These are phyloP conservation scores for Malurus elegans DNA, from an alignment of 2,113 vertebrate genomes.

Conservation along the genomic window DNA sequence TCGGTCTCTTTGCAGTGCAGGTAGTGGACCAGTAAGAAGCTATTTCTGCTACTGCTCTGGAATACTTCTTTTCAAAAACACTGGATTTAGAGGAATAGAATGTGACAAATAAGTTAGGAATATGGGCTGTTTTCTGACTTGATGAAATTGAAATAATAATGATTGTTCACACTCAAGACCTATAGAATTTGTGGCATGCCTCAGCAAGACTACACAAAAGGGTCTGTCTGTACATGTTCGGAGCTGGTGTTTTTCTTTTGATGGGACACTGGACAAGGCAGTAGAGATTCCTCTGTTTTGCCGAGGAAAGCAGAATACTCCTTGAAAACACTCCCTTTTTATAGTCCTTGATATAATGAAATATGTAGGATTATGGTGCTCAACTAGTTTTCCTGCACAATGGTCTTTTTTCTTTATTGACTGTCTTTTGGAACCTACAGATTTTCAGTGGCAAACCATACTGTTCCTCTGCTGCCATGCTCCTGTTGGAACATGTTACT, in stretches of 20 bases:
- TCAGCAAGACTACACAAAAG: background rate
- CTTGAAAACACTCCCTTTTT: background rate
- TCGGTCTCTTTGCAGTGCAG: background rate
- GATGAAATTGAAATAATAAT: background rate
- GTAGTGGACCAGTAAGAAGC: background rate
- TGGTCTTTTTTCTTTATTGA: background rate
- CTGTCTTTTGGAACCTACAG: background rate
- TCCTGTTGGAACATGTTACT: background rate
- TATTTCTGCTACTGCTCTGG: background rate
- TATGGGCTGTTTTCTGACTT: background rate
- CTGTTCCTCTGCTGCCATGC: background rate
- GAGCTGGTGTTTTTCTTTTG: background rate
- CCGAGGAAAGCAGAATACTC: background rate
- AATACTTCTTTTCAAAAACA: background rate
- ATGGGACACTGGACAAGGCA: background rate
- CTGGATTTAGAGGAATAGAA: background rate
- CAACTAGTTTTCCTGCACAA: background rate
- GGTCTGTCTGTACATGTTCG: background rate
- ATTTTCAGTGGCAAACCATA: background rate
- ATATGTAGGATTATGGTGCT: background rate
- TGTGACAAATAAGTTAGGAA: background rate
- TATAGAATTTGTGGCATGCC: background rate
- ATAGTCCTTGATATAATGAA: background rate
- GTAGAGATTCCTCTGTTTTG: background rate
- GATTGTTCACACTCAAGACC: background rate